phyloP scores from a whole-genome alignment of 2,888 invertebrate genomes.

The Drosophila subsilvestris region DNA sequence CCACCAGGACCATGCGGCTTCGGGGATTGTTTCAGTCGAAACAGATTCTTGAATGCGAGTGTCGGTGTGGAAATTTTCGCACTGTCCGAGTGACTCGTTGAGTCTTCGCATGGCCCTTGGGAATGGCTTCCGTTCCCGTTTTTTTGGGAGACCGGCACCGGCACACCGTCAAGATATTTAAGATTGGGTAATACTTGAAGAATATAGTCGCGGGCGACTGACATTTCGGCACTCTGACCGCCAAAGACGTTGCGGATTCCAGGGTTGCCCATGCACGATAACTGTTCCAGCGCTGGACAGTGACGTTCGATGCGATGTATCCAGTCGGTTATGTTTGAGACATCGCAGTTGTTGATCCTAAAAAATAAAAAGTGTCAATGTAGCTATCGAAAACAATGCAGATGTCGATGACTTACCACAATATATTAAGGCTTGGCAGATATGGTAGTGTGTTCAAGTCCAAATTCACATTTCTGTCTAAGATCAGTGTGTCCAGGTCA shows the following conservation, averaged over 20 bases:
- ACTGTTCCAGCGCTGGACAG: slow-evolving; percentile 89
- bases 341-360: slow-evolving; percentile 89
- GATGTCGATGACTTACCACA: slow-evolving; percentile 86
- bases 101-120: slow-evolving; percentile 47
- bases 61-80: slow-evolving; percentile 48
- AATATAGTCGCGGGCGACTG: slow-evolving; percentile 84
- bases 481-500: slow-evolving; percentile 90
- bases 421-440: slow-evolving; percentile 89
- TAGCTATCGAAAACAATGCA: background rate
- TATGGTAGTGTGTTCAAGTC: slow-evolving; percentile 89
- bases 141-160: slow-evolving; percentile 20
- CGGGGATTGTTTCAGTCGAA: slow-evolving; percentile 67
- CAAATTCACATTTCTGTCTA: slow-evolving; percentile 91
- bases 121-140: slow-evolving; percentile 21
- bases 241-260: slow-evolving; percentile 88
- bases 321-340: slow-evolving; percentile 88
- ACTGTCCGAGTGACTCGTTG: slow-evolving; percentile 60
- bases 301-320: slow-evolving; percentile 88
- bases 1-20: slow-evolving; percentile 50
- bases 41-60: slow-evolving; percentile 76
- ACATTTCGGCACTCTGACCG: slow-evolving; percentile 24
- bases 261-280: slow-evolving; percentile 92
- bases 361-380: slow-evolving; percentile 9
- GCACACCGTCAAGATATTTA: slow-evolving; percentile 77
- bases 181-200: slow-evolving; percentile 74